Evolutionary conservation across 2,797 vertebrate genomes (phyloP), one percentile per base, ranked within the genome.

Genomic region (Sebastes melanostomus): DNA sequence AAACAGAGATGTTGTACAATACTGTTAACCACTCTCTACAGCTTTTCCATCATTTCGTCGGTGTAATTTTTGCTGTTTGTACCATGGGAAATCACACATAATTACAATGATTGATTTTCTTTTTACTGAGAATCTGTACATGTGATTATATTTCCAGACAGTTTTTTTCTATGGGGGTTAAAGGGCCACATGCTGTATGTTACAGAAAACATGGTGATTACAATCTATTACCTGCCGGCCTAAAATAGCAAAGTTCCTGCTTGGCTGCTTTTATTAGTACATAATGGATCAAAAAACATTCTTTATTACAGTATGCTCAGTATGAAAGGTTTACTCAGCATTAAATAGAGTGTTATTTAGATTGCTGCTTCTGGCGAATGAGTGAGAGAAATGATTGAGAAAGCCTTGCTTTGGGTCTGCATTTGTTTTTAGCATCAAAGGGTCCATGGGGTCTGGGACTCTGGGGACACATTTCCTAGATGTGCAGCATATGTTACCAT

Each of bases 71-170:
- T 66, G 62, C 65, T 82, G 38, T 69, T 58, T 56, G 18, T 30
- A 75, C 71, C 50, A 67, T 55, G 14, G 42, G 9, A 73, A 77
- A 83, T 66, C 20, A 66, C 18, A 34, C 16, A 20, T 81, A 72
- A 80, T 78, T 66, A 72, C 18, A 65, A 1, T 22, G 18, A 83
- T 38, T 81, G 69, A 22, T 62, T 38, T 77, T 55, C 58, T 70
- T 66, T 34, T 22, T 46, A 11, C 18, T 30, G 7, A 59, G 25
- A 83, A 78, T 50, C 11, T 72, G 50, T 50, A 29, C 34, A 67
- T 55, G 22, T 69, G 10, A 83, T 83, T 76, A 77, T 73, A 55
- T 74, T 77, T 85, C 77, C 22, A 62, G 62, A 12, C 54, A 61
- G 32, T 36, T 66, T 72, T 77, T 2, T 38, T 61, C 46, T 52